A percentile compares a stretch with the other conserved stretches of the same genome.
Evolutionary conservation across 1,140 invertebrate species (phyloP).

Genomic region (Bicyclus anynana): DNA sequence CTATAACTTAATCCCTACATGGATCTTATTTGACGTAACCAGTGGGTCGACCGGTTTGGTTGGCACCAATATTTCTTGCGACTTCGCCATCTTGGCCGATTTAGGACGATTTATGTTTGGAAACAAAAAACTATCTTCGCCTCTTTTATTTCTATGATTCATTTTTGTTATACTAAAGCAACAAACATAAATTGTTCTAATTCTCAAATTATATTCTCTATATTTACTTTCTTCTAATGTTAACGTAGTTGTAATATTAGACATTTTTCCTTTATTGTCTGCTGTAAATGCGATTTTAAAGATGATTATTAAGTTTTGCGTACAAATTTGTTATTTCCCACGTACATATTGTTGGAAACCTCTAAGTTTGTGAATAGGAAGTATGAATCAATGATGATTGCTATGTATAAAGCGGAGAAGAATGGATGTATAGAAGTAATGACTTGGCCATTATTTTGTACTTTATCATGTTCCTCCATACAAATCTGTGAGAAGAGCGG

Average conservation of each 20-base stretch:
- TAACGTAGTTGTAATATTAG: not conserved
- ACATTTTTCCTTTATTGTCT: not conserved
- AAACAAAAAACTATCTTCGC: constrained; percentile 1
- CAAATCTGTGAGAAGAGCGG: not conserved
- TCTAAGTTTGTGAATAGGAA: constrained; percentile 41
- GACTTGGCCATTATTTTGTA: constrained; percentile 29
- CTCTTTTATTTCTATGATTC: too few species aligned
- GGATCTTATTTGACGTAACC: constrained; percentile 52
- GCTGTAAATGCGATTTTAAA: constrained; percentile 14
- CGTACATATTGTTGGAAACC: constrained; percentile 43
- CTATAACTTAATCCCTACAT: constrained; percentile 43
- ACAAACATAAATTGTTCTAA: too few species aligned
- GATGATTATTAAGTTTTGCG: constrained; percentile 10
- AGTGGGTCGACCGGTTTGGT: constrained; percentile 45
- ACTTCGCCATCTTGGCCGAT: constrained; percentile 36
- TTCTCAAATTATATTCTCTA: too few species aligned
- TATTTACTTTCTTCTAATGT: too few species aligned
- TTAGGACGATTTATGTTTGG: constrained; percentile 18
- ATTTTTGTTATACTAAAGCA: too few species aligned
- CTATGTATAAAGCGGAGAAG: constrained; percentile 25
- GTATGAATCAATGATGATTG: constrained; percentile 43
- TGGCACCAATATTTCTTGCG: constrained; percentile 45
- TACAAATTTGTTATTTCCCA: constrained; percentile 42
- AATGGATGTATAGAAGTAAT: constrained; percentile 50
- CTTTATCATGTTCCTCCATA: not conserved